Evolutionary conservation across 2,888 invertebrate genomes (phyloP).

Genomic region (Fragum whitleyi): DNA sequence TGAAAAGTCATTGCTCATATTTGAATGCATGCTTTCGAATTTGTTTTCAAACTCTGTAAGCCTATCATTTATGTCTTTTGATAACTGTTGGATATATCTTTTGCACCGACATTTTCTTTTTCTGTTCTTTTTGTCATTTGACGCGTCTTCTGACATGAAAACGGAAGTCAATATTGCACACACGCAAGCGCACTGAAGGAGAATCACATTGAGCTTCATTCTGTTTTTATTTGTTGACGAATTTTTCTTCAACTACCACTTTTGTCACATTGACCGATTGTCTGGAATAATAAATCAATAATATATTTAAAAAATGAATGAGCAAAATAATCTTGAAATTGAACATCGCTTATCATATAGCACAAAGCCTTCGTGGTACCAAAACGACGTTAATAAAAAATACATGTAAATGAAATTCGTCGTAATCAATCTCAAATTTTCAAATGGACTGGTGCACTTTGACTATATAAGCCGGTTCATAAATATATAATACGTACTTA

Average conservation of each 20-base stretch:
- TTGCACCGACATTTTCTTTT: constrained; percentile 53
- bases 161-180: constrained; percentile 15
- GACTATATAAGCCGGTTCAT: too few relatives aligned
- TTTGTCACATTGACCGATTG: not conserved
- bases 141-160: constrained; percentile 19
- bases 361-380: too few relatives aligned
- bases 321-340: too few relatives aligned
- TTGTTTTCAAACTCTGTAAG: constrained; percentile 56
- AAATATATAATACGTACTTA: too few relatives aligned
- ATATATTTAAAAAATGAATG: too few relatives aligned
- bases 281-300: too few relatives aligned
- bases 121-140: constrained; percentile 21
- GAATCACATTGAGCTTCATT: constrained; percentile 17
- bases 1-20: constrained; percentile 16
- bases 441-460: too few relatives aligned
- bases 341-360: too few relatives aligned
- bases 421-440: too few relatives aligned
- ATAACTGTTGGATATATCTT: constrained; percentile 59
- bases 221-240: not conserved
- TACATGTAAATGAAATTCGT: too few relatives aligned
- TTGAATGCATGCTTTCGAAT: constrained; percentile 29
- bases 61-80: constrained; percentile 53
- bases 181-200: constrained; percentile 4
- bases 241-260: not conserved
- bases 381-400: too few relatives aligned